These are phyloP conservation scores for Saccostrea glomerata DNA, from an alignment of 1,140 invertebrate species.

Conservation along the genomic window DNA sequence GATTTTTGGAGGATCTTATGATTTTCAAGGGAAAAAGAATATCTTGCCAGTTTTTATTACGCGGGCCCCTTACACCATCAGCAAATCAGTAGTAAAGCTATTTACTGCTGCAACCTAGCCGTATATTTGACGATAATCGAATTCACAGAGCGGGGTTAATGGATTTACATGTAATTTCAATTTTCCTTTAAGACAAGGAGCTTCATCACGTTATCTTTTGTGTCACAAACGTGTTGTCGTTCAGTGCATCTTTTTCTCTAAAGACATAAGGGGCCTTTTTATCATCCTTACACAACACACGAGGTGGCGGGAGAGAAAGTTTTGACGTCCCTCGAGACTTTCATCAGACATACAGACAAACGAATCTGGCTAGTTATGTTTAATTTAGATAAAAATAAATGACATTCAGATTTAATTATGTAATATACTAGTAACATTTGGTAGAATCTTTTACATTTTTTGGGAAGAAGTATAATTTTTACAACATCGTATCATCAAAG, in stretches of 20 bases:
- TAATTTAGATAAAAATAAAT: not conserved
- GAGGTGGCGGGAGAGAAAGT: not conserved
- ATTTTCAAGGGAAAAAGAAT: constrained; percentile 3
- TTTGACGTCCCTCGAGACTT: not conserved
- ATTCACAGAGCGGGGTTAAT: constrained; percentile 29
- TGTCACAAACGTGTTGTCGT: constrained; percentile 1
- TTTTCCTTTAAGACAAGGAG: constrained; percentile 10
- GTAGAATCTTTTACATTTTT: too few species aligned
- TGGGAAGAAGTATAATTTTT: too few species aligned
- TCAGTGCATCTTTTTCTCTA: constrained; percentile 26
- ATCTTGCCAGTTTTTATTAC: constrained; percentile 19
- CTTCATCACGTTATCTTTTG: constrained; percentile 28
- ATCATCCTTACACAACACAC: not conserved
- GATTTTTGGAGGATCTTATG: constrained; percentile 5
- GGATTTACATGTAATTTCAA: constrained; percentile 37
- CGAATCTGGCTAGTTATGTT: not conserved
- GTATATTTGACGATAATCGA: constrained; percentile 34
- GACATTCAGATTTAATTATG: not conserved
- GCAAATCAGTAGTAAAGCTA: constrained; percentile 2
- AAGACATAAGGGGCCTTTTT: not conserved
- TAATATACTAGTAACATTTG: too few species aligned
- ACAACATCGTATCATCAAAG: too few species aligned
- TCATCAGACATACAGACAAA: constrained; percentile 15
- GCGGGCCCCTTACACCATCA: constrained; percentile 4
- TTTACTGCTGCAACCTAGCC: not conserved